Evolutionary conservation across 2,797 vertebrate species (phyloP), one percentile per base, ranked within the genome.

Genomic region (Diplodus sargus): DNA sequence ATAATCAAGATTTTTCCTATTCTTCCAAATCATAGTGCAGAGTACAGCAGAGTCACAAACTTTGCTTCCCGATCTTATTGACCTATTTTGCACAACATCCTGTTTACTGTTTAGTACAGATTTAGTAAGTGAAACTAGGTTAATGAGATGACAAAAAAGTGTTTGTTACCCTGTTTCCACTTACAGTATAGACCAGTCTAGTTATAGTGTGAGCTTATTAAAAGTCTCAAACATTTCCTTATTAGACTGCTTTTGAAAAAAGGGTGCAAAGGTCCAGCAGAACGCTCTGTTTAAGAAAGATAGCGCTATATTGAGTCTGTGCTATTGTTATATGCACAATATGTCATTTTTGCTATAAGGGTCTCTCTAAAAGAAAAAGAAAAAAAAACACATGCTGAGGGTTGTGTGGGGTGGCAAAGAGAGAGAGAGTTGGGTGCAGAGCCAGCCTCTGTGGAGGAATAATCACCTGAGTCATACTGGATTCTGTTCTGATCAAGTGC

Each of bases 71-170:
- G 25, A 20, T 64, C 7, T 0, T 25, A 34, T 6, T 68, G 63
- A 49, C 39, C 22, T 23, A 23, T 42, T 56, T 61, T 30, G 45
- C 4, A 60, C 39, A 71, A 34, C 67, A 57, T 57, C 62, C 49
- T 66, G 47, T 7, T 63, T 8, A 48, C 23, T 47, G 12, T 10
- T 22, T 16, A 8, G 16, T 17, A 0, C 25, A 48, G 23, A 52
- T 20, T 16, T 13, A 34, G 23, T 48, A 9, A 9, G 14, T 48
- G n/a, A 52, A 54, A 62, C 30, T 13, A 43, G 7, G 28, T 53
- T 16, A 56, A 60, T 25, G 22, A 59, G 47, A 47, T 39, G 45
- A 54, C 16, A 4, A 17, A 53, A 48, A 52, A 45, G 13, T 18
- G 39, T 17, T n/a, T 70, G 25, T 30, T 15, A 62, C 2, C 22